Percentiles rank a stretch among this genome's conserved stretches.
Conservation (phyloP, 2,113 vertebrate genomes). For the Oryzias woworae region DNA sequence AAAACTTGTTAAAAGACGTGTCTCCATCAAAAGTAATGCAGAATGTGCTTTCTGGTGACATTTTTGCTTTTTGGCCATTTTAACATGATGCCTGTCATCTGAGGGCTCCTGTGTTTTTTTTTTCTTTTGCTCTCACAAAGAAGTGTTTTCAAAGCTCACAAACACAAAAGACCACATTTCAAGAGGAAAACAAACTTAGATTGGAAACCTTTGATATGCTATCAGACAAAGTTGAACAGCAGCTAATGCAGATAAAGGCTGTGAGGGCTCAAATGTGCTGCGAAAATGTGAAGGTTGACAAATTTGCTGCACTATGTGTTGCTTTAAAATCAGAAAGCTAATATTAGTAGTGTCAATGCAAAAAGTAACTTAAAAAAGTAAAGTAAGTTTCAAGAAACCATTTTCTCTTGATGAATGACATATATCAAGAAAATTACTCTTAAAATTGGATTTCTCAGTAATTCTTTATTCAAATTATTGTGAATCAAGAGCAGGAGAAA, state of each 20-base stretch:
- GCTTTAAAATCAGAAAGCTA: conserved; percentile 16
- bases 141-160: conserved; percentile 56
- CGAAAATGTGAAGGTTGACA: conserved; percentile 42
- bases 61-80: conserved; percentile 70
- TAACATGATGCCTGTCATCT: conserved; percentile 66
- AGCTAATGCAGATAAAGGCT: conserved; percentile 31
- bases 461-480: too few species aligned
- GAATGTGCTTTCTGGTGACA: conserved; percentile 64
- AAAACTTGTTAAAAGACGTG: conserved; percentile 70
- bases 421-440: too few species aligned
- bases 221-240: conserved; percentile 59
- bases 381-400: too few species aligned
- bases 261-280: conserved; percentile 27
- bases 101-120: conserved; percentile 36
- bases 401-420: too few species aligned
- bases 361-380: background rate
- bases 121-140: conserved; percentile 44
- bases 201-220: conserved; percentile 71
- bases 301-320: conserved; percentile 44
- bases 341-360: conserved; percentile 8
- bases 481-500: too few species aligned
- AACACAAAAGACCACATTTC: conserved; percentile 54
- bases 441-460: too few species aligned
- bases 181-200: conserved; percentile 66
- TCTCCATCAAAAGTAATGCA: conserved; percentile 66